phyloP scores from a whole-genome alignment of 1,140 invertebrate species.

The Battus philenor region DNA sequence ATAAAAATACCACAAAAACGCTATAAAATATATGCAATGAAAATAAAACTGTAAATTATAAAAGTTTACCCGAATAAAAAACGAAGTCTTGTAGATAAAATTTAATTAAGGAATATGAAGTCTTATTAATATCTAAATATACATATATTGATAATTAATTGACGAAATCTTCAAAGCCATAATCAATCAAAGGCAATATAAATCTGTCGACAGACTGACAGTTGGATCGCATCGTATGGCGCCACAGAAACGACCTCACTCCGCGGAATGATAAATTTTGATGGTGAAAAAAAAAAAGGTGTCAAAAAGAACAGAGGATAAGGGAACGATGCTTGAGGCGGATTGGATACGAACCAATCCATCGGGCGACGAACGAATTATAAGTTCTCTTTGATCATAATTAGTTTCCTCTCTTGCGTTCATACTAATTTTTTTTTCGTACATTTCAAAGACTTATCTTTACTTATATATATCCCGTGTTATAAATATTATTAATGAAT shows the following conservation, averaged over 20 bases:
- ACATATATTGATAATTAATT: conserved; percentile 4
- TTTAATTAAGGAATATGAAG: no score
- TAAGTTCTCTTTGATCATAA: conserved; percentile 8
- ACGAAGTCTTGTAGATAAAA: no score
- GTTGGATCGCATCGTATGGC: conserved; percentile 2
- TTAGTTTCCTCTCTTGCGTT: neutral
- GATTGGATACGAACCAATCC: neutral
- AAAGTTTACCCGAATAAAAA: no score
- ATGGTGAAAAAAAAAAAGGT: conserved; percentile 1
- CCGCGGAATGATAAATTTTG: conserved; percentile 8
- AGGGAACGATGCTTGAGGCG: neutral
- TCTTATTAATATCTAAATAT: no score
- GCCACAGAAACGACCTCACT: conserved; percentile 9
- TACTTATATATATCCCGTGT: no score
- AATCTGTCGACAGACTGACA: conserved; percentile 12
- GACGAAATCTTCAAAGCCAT: conserved; percentile 7
- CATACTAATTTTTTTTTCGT: neutral
- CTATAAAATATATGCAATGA: no score
- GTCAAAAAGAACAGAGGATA: neutral
- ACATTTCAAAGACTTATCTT: neutral
- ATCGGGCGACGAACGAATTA: conserved; percentile 13
- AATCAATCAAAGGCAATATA: conserved; percentile 12
- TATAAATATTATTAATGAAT: neutral
- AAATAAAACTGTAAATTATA: no score
- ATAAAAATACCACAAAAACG: no score